phyloP scores from a whole-genome alignment of 2,113 vertebrate genomes.

The Mellivora capensis region DNA sequence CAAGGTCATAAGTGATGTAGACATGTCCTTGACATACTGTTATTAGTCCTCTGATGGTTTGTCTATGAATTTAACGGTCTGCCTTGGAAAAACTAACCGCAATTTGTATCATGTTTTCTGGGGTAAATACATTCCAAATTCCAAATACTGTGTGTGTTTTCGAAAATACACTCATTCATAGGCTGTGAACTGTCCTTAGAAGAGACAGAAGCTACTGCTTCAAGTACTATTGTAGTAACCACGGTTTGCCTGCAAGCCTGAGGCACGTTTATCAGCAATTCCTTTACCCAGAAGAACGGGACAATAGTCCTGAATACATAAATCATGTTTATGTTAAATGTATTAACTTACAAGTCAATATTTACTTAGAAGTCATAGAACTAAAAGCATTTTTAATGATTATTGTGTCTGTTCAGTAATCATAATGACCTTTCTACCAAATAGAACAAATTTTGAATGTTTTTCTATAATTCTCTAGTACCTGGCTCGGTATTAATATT shows the following conservation, averaged over 20 bases:
- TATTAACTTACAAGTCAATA: neutral
- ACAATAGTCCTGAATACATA: neutral
- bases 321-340: neutral
- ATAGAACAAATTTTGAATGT: slow-evolving; percentile 33
- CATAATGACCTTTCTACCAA: slow-evolving; percentile 40
- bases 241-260: neutral
- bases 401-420: slow-evolving; percentile 32
- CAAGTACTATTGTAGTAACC: neutral
- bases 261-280: neutral
- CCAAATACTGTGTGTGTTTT: neutral
- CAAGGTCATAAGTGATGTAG: neutral
- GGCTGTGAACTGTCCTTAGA: neutral
- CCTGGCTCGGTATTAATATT: neutral
- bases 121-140: slow-evolving; percentile 23
- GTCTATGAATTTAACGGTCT: neutral
- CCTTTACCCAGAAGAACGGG: neutral
- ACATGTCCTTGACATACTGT: neutral
- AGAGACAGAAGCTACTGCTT: neutral
- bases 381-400: slow-evolving; percentile 10
- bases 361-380: neutral
- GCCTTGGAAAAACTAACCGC: slow-evolving; percentile 6
- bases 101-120: neutral
- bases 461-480: slow-evolving; percentile 23
- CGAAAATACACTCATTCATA: neutral
- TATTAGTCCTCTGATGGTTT: neutral